A percentile compares a stretch with the other conserved stretches of the same genome.
Conservation (phyloP, 2,113 vertebrate genomes). For the Ahaetulla prasina region DNA sequence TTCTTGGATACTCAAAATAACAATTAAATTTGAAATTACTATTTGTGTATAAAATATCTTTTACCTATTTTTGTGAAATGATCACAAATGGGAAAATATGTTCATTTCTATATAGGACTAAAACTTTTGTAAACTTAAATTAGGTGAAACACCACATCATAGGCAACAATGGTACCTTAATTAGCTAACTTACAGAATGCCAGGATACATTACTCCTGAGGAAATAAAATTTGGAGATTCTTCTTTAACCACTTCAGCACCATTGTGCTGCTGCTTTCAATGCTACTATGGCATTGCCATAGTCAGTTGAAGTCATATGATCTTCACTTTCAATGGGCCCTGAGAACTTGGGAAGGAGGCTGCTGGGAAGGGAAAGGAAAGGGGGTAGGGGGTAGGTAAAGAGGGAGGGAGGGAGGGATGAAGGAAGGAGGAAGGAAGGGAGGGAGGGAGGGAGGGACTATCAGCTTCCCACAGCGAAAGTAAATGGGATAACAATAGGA, state of each 20-base stretch:
- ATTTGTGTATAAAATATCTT: background rate
- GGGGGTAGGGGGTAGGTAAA: too few species aligned
- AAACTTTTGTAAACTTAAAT: background rate
- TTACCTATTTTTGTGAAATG: background rate
- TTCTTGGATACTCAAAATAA: background rate
- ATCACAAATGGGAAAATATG: background rate
- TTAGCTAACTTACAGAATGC: background rate
- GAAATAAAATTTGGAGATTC: background rate
- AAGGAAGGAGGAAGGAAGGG: too few species aligned
- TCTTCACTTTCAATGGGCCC: background rate
- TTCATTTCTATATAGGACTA: background rate
- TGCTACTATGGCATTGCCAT: background rate
- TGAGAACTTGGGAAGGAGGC: background rate
- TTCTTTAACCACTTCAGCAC: background rate
- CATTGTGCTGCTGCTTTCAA: background rate
- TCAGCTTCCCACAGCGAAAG: background rate
- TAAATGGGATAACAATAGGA: background rate
- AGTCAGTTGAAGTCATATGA: background rate
- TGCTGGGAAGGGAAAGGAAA: background rate
- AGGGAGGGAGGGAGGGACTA: background rate
- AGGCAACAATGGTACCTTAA: background rate
- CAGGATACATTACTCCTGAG: background rate
- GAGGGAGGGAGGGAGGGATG: background rate
- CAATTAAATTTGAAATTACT: constrained; percentile 1
- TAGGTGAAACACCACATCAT: background rate